Evolutionary conservation across 2,113 vertebrate genomes (phyloP), one percentile per base, ranked within the genome.

Genomic region (Xiphorhynchus elegans): DNA sequence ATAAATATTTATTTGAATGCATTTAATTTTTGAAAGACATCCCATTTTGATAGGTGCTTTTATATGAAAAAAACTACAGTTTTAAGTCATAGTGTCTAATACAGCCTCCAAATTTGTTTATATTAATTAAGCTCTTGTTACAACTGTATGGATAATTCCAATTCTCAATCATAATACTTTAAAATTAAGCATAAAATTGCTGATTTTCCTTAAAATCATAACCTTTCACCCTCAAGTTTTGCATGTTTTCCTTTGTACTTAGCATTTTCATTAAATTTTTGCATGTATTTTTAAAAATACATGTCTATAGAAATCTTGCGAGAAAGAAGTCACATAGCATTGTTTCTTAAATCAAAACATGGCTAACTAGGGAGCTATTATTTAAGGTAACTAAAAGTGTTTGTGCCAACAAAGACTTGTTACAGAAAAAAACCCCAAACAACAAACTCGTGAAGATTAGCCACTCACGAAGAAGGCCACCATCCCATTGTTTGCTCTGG

Each of bases 391-490:
- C 8, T 67, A 11, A 9, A 26, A 52, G 50, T 14, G 7, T 55
- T 74, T 70, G 5, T 78, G 10, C 13, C 52, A 75, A 29, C 2
- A 69, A 84, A 78, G 26, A 18, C 10, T 37, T 53, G 13, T 5
- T 29, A 25, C 29, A 28, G 49, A 13, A 39, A 56, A 49, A 19
- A 37, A 0, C 0, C 1, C 2, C 13, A 42, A 42, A 42, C 8
- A 68, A 42, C 50, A 52, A 7, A 3, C 5, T 33, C 7, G 7
- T 35, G 23, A 68, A 47, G 9, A 66, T 62, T 49, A 74, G 2
- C 6, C 9, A 10, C 5, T 64, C 33, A 59, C 7, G 10, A 79
- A 49, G 70, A 72, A 10, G 4, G 3, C 10, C 24, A 19, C 3
- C 2, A 5, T 91, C 9, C 35, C 28, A 31, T 20, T 66, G 7